These are phyloP conservation scores for Drosophila miranda DNA, from an alignment of 1,140 invertebrate genomes.

Conservation along the genomic window DNA sequence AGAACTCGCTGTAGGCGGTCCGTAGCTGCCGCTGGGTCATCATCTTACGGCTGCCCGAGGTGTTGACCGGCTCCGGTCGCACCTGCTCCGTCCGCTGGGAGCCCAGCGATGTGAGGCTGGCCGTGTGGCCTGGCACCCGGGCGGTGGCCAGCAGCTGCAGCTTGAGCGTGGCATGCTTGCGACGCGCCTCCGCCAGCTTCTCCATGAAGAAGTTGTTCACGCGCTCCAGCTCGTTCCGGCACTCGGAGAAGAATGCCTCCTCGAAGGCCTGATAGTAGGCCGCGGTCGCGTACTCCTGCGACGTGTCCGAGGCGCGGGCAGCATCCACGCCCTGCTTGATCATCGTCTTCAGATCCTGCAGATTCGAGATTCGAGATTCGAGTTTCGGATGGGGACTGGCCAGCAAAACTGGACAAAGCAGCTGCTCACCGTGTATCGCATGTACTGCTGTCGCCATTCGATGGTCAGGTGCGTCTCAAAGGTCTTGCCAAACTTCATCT, in stretches of 20 bases:
- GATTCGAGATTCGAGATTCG: too few species aligned
- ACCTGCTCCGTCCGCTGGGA: not conserved
- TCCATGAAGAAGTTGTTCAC: conserved; percentile 98
- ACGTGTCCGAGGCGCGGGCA: conserved; percentile 21
- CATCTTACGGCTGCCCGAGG: conserved; percentile 80
- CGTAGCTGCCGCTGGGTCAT: conserved; percentile 91
- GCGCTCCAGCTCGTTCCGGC: conserved; percentile 95
- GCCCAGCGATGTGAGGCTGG: conserved; percentile 24
- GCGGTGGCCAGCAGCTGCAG: conserved; percentile 87
- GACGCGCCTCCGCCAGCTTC: conserved; percentile 97
- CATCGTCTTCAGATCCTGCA: conserved; percentile 62
- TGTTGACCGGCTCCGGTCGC: conserved; percentile 18
- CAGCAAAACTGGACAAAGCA: not conserved
- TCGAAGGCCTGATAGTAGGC: conserved; percentile 94
- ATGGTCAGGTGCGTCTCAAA: conserved; percentile 71
- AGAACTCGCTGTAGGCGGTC: conserved; percentile 99
- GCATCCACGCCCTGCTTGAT: conserved; percentile 49
- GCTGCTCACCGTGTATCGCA: conserved; percentile 66
- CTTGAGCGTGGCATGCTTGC: conserved; percentile 94
- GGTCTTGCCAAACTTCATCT: conserved; percentile 74
- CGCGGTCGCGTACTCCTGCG: not conserved
- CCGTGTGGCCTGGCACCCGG: conserved; percentile 19
- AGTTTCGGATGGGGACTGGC: too few species aligned
- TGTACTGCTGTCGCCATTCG: conserved; percentile 77
- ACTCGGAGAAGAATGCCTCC: conserved; percentile 96